These are phyloP conservation scores for Notolepis coatsorum DNA, from an alignment of 2,797 vertebrate genomes.

Conservation along the genomic window DNA sequence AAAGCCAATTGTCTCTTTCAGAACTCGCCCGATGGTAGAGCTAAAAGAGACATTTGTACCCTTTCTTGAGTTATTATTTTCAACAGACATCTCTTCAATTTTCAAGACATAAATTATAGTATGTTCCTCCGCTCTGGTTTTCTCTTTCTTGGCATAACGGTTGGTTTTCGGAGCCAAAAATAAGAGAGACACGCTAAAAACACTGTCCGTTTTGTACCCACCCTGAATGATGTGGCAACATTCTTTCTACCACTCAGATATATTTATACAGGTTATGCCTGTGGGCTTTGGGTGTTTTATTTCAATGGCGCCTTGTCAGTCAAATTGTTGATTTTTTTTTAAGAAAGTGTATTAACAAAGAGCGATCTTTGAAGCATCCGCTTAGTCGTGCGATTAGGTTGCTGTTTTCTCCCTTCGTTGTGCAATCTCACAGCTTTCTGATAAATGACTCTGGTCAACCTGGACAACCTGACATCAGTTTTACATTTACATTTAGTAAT, in stretches of 20 bases:
- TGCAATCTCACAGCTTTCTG: constrained; percentile 8
- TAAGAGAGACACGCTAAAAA: constrained; percentile 76
- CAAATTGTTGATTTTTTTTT: constrained; percentile 37
- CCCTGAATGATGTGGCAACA: constrained; percentile 72
- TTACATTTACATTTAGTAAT: too few relatives aligned
- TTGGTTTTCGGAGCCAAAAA: constrained; percentile 67
- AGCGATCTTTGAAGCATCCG: constrained; percentile 45
- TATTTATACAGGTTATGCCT: constrained; percentile 67
- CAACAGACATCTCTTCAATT: constrained; percentile 70
- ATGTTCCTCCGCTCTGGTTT: constrained; percentile 75
- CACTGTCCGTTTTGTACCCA: constrained; percentile 70
- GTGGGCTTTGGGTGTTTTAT: constrained; percentile 49
- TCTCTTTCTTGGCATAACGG: constrained; percentile 68
- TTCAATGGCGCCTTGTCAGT: constrained; percentile 56
- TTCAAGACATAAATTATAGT: constrained; percentile 76
- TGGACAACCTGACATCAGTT: too few relatives aligned
- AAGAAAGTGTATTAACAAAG: constrained; percentile 41
- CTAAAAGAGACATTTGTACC: constrained; percentile 59
- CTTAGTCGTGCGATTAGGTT: constrained; percentile 37
- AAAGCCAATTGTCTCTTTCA: constrained; percentile 58
- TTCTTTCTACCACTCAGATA: constrained; percentile 60
- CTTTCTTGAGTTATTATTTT: constrained; percentile 64
- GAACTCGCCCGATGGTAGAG: constrained; percentile 40
- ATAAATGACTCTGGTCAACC: too few relatives aligned
- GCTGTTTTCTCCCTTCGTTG: constrained; percentile 4